Conservation (phyloP, 2,113 vertebrate genomes). For the Uria aalge region DNA sequence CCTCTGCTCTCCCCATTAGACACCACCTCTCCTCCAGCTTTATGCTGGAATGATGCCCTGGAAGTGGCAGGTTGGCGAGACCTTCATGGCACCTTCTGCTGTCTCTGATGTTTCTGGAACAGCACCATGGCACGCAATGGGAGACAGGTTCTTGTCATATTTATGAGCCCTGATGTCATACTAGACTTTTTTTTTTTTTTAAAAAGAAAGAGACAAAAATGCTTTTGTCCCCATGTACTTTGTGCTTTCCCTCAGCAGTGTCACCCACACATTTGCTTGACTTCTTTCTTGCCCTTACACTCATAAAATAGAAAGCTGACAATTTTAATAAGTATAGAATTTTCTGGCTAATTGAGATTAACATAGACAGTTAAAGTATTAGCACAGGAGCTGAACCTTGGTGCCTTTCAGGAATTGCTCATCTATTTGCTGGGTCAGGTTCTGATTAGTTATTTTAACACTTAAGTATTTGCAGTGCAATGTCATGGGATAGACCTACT, state of each 20-base stretch:
- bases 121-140: accelerated
- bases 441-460: background rate
- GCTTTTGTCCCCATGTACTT: background rate
- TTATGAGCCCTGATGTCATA: background rate
- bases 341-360: slow-evolving; percentile 12
- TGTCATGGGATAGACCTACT: background rate
- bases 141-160: background rate
- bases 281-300: background rate
- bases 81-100: background rate
- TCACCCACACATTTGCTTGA: background rate
- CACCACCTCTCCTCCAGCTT: background rate
- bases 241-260: background rate
- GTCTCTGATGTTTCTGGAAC: background rate
- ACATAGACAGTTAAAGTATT: background rate
- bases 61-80: background rate
- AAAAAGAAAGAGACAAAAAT: background rate
- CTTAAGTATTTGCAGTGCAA: background rate
- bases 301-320: background rate
- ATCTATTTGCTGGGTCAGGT: background rate
- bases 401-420: background rate
- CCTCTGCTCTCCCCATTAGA: background rate
- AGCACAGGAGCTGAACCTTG: background rate
- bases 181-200: background rate
- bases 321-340: background rate
- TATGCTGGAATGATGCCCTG: background rate